Evolutionary conservation across 2,888 invertebrate genomes (phyloP).

Genomic region (Biston betularia): DNA sequence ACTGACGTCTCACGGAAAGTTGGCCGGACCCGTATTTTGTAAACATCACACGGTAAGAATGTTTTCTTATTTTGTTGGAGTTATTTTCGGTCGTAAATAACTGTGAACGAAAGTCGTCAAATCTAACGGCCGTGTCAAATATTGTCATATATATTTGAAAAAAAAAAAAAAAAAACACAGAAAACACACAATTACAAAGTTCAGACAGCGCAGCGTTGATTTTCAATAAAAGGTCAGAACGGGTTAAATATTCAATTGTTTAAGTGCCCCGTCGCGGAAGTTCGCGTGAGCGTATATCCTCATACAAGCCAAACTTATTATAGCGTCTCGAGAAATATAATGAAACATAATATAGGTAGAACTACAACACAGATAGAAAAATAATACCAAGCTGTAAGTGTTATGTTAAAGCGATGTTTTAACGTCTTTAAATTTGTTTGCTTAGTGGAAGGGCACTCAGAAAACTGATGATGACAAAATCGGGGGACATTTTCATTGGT

Average conservation of each 20-base stretch:
- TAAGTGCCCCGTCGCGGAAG: slow-evolving; percentile 39
- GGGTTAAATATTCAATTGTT: slow-evolving; percentile 45
- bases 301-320: slow-evolving; percentile 30
- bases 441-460: too few species aligned
- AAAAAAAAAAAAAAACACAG: not conserved
- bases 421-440: not conserved
- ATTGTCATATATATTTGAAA: too few species aligned
- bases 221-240: slow-evolving; percentile 40
- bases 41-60: not conserved
- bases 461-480: too few species aligned
- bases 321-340: slow-evolving; percentile 32
- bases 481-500: too few species aligned
- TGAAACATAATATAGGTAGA: too few species aligned
- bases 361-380: slow-evolving; percentile 1
- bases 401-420: not conserved
- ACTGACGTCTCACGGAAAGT: slow-evolving; percentile 37
- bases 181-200: not conserved
- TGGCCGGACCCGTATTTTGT: slow-evolving; percentile 20
- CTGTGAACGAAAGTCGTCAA: slow-evolving; percentile 8
- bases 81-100: slow-evolving; percentile 9
- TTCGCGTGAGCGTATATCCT: slow-evolving; percentile 31
- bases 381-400: slow-evolving; percentile 6
- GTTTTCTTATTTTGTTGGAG: slow-evolving; percentile 5
- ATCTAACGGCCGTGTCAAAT: slow-evolving; percentile 11
- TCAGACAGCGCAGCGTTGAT: not conserved